Percentiles rank a stretch among this genome's conserved stretches.
Evolutionary conservation across 1,140 invertebrate genomes (phyloP).

Genomic region (Drosophila trapezifrons): DNA sequence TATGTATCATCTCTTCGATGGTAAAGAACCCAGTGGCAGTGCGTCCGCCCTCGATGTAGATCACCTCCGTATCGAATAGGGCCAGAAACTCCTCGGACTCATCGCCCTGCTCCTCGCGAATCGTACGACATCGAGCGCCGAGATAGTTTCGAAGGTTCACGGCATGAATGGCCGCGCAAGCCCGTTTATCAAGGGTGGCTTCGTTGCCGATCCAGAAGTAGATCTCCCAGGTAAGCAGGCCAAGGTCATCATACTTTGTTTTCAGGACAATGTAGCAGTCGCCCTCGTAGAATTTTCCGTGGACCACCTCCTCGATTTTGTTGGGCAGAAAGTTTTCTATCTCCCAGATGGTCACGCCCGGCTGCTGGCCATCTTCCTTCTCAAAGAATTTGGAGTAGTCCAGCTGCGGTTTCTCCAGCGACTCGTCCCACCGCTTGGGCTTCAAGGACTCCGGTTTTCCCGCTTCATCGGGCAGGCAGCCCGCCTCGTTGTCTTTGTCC

Average conservation of each 20-base stretch:
- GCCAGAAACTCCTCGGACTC: constrained; percentile 98
- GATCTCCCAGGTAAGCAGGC: constrained; percentile 96
- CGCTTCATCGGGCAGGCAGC: constrained; percentile 13
- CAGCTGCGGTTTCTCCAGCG: constrained; percentile 96
- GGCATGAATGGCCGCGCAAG: constrained; percentile 99
- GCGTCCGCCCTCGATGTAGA: constrained; percentile 98
- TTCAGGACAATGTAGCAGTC: constrained; percentile 99
- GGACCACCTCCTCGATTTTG: constrained; percentile 94
- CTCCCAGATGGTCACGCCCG: constrained; percentile 96
- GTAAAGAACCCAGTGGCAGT: constrained; percentile 99
- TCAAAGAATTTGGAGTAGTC: constrained; percentile 99
- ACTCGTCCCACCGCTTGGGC: constrained; percentile 96
- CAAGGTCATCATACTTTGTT: constrained; percentile 94
- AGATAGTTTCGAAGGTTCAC: constrained; percentile 98
- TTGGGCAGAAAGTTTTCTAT: constrained; percentile 99
- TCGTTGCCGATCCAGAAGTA: constrained; percentile 99
- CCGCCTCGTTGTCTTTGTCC: constrained; percentile 84
- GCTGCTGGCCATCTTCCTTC: constrained; percentile 96
- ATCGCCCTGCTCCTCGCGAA: constrained; percentile 97
- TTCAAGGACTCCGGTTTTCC: constrained; percentile 84
- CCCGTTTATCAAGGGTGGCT: constrained; percentile 98
- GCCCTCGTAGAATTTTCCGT: constrained; percentile 99
- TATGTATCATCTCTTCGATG: constrained; percentile 95
- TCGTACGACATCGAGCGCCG: constrained; percentile 98
- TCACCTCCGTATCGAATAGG: constrained; percentile 96